Evolutionary conservation across 2,797 vertebrate genomes (phyloP).

Genomic region (Gymnoscopelus microlampas): DNA sequence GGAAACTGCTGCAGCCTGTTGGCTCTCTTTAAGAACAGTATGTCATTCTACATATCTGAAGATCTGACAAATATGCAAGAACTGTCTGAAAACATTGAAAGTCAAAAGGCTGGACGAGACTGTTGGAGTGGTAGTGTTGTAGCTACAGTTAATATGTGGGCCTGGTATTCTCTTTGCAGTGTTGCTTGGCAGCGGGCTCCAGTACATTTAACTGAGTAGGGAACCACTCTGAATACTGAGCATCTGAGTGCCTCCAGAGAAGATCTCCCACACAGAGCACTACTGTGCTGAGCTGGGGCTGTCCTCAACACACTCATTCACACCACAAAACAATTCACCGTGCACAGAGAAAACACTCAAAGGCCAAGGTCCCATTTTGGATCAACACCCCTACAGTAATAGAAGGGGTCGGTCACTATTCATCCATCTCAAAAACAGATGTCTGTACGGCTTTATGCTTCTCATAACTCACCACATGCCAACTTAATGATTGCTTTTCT

Average conservation of each 20-base stretch:
- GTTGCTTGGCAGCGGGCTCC: conserved; percentile 62
- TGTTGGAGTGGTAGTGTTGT: conserved; percentile 29
- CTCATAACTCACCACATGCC: no score
- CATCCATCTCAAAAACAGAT: no score
- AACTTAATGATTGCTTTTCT: no score
- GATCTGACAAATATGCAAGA: conserved; percentile 18
- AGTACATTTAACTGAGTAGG: conserved; percentile 44
- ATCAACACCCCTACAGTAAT: background rate
- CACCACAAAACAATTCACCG: conserved; percentile 56
- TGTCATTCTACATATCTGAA: conserved; percentile 17
- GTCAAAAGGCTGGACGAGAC: conserved; percentile 33
- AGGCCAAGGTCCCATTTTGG: conserved; percentile 34
- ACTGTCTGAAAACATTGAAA: conserved; percentile 30
- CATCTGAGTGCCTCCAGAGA: conserved; percentile 63
- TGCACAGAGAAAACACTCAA: conserved; percentile 48
- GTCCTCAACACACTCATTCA: conserved; percentile 67
- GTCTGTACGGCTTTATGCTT: no score
- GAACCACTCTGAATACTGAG: conserved; percentile 73
- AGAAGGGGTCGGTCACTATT: no score
- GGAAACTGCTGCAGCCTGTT: background rate
- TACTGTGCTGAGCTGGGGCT: conserved; percentile 61
- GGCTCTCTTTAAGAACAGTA: conserved; percentile 20
- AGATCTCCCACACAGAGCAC: conserved; percentile 64
- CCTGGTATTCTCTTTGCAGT: conserved; percentile 45
- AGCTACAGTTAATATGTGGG: conserved; percentile 40